Base-by-base conservation (phyloP, 2,888 invertebrate genomes). In the Bembecia ichneumoniformis region DNA sequence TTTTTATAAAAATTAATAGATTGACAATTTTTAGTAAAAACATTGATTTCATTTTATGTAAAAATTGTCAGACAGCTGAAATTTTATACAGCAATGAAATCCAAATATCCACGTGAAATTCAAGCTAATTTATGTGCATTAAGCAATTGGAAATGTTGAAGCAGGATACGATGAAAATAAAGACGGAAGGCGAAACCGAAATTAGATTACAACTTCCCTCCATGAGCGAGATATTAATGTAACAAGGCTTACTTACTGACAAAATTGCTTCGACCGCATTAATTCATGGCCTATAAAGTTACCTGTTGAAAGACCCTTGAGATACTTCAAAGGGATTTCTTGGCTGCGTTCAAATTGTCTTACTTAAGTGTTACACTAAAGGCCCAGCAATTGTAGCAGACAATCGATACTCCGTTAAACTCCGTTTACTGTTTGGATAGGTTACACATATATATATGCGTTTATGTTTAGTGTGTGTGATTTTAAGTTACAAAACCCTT, bases 231-330 rank as follows among this genome's bases (percentile, higher is more conserved):
- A 67, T 65, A 72, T 68, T 69, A 69, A 66, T 64, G 59, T 63
- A 69, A 65, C 65, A 60, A 66, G 65, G 58, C 61, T 59, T 59
- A 54, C 66, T 70, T 66, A 66, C 68, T 58, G 55, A 63, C 61
- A 57, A 68, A 79, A 78, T 78, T 74, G 71, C 71, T 75, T 72
- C 71, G 75, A 78, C 76, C 77, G 74, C 74, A 70, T 81, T 80
- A 76, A 77, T 79, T 76, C 70, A 55, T 55, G 58, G 55, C 67
- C 71, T 68, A 70, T 74, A 75, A 78, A 79, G 75, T 77, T 80
- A 82, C 79, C 81, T 82, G 77, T 77, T 77, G 73, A 73, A 66
- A 64, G 56, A 64, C 74, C 61, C 71, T 50, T 46, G 71, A 59
- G 77, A 67, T n/a, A 64, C 64, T 61, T 77, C 73, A 74, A 75